These are phyloP conservation scores for Benthosema pterotum DNA, from an alignment of 2,797 vertebrate genomes.

Conservation along the genomic window DNA sequence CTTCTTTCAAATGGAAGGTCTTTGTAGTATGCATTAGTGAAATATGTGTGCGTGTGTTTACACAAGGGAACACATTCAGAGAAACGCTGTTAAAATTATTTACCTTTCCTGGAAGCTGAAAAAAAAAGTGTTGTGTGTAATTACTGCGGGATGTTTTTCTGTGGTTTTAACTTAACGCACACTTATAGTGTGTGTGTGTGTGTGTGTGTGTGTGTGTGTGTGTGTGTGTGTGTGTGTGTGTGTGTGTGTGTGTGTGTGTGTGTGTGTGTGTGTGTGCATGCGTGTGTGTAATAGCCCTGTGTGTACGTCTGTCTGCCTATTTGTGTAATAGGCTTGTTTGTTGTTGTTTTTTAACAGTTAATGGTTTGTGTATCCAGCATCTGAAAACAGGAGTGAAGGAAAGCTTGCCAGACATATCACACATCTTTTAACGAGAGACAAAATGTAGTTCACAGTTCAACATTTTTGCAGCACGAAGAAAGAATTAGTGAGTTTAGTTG, in stretches of 20 bases:
- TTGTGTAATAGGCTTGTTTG: slow-evolving; percentile 3
- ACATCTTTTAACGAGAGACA: too few relatives aligned
- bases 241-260: slow-evolving; percentile 18
- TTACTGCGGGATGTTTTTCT: slow-evolving; percentile 37
- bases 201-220: slow-evolving; percentile 26
- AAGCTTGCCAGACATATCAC: neutral
- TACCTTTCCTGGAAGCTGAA: slow-evolving; percentile 74
- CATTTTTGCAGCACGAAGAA: too few relatives aligned
- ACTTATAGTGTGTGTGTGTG: too few relatives aligned
- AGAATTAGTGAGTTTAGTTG: too few relatives aligned
- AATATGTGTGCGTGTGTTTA: slow-evolving; percentile 63
- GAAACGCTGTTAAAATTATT: slow-evolving; percentile 55
- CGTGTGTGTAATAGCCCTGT: slow-evolving; percentile 16
- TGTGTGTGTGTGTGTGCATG: neutral
- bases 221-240: slow-evolving; percentile 4
- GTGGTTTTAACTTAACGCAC: slow-evolving; percentile 40
- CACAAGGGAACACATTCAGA: slow-evolving; percentile 51
- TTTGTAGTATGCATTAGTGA: slow-evolving; percentile 70
- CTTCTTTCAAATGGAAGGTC: slow-evolving; percentile 56
- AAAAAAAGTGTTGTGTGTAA: slow-evolving; percentile 49
- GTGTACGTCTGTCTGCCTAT: slow-evolving; percentile 6
- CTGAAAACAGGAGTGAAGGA: slow-evolving; percentile 1
- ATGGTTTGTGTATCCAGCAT: slow-evolving; percentile 4
- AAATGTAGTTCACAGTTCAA: too few relatives aligned
- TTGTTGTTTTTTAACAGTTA: too few relatives aligned